These are phyloP conservation scores for Arenaria interpres DNA, from an alignment of 2,113 vertebrate genomes.

Conservation along the genomic window DNA sequence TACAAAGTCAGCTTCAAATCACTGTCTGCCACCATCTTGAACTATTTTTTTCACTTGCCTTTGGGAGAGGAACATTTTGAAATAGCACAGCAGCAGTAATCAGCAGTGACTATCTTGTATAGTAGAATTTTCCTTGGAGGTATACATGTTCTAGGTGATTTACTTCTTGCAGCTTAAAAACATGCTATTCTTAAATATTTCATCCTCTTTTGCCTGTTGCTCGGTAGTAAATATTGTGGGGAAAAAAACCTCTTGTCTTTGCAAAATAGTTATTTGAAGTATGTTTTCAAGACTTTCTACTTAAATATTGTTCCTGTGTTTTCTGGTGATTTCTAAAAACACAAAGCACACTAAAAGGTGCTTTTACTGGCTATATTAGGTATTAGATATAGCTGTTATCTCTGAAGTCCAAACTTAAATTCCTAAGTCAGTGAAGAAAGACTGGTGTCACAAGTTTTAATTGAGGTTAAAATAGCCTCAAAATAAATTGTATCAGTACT, in stretches of 20 bases:
- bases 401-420: background rate
- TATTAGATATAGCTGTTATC: background rate
- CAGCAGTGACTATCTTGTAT: background rate
- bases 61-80: background rate
- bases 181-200: background rate
- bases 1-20: background rate
- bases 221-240: background rate
- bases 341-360: background rate
- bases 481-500: background rate
- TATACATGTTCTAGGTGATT: background rate
- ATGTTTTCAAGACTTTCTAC: background rate
- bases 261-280: background rate
- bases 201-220: background rate
- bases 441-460: background rate
- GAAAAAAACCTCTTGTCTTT: background rate
- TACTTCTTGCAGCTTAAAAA: background rate
- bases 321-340: background rate
- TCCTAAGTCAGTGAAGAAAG: background rate
- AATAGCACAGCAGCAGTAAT: background rate
- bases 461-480: background rate
- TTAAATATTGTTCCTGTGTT: background rate
- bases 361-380: background rate
- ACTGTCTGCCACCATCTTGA: background rate
- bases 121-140: background rate
- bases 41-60: background rate